A percentile compares a stretch with the other conserved stretches of the same genome.
Evolutionary conservation across 2,797 vertebrate genomes (phyloP).

Genomic region (Esox lucius): DNA sequence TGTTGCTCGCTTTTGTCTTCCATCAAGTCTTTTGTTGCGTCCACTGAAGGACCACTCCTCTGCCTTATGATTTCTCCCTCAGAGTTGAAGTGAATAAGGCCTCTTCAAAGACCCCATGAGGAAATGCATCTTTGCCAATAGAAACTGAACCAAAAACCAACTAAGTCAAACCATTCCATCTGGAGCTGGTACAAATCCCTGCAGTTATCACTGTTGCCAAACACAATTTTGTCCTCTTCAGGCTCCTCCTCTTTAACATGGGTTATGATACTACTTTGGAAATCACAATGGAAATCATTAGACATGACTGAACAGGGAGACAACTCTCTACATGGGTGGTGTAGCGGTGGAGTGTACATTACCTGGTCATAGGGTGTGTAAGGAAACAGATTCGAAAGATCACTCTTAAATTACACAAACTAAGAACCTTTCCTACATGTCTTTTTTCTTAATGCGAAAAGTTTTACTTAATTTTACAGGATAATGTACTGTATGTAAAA

Average conservation of each 20-base stretch:
- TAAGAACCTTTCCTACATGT: neutral
- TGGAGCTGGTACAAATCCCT: conserved; percentile 43
- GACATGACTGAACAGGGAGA: conserved; percentile 34
- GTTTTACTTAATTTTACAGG: neutral
- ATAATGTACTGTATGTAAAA: neutral
- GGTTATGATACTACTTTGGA: conserved; percentile 52
- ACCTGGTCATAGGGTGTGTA: neutral
- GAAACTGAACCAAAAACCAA: conserved; percentile 14
- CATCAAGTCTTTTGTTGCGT: conserved; percentile 30
- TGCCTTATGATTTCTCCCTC: conserved; percentile 16
- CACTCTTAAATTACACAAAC: neutral
- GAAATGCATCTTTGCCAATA: conserved; percentile 26
- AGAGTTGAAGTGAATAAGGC: conserved; percentile 43
- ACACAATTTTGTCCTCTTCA: conserved; percentile 24
- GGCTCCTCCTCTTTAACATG: conserved; percentile 36
- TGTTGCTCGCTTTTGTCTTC: conserved; percentile 29
- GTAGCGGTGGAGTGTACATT: neutral
- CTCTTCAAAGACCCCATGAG: conserved; percentile 43
- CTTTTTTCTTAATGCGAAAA: neutral
- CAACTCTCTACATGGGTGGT: neutral
- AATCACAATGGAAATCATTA: conserved; percentile 46
- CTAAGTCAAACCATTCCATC: conserved; percentile 41
- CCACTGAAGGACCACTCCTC: conserved; percentile 37
- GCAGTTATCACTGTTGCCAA: conserved; percentile 36
- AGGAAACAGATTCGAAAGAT: conserved; percentile 1